A percentile compares a stretch with the other conserved stretches of the same genome.
These are phyloP conservation scores for Mugil cephalus DNA, from an alignment of 2,113 vertebrate species.

Conservation along the genomic window DNA sequence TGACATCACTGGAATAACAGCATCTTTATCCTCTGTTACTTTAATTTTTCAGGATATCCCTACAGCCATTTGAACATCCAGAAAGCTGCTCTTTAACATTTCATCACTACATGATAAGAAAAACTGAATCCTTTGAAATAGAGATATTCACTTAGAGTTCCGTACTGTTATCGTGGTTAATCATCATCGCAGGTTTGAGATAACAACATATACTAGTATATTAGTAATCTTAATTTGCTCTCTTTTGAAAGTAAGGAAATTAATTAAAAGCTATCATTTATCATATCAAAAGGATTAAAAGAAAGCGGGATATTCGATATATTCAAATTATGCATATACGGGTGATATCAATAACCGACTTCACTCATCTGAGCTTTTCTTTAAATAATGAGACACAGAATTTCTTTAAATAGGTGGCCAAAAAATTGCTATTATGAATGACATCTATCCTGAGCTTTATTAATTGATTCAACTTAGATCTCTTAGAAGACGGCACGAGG, in stretches of 20 bases:
- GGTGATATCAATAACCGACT: conserved; percentile 23
- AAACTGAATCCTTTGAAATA: conserved; percentile 4
- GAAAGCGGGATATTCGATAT: not conserved
- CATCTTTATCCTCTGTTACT: conserved; percentile 6
- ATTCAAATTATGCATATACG: conserved; percentile 28
- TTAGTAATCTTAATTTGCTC: conserved; percentile 40
- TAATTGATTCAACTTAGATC: conserved; percentile 66
- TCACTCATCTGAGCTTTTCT: conserved; percentile 32
- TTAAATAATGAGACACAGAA: conserved; percentile 36
- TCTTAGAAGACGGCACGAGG: conserved; percentile 48
- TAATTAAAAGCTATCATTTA: conserved; percentile 14
- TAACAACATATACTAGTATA: conserved; percentile 42
- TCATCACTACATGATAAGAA: conserved; percentile 20
- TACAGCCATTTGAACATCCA: conserved; percentile 28
- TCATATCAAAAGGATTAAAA: conserved; percentile 11
- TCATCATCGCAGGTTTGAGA: conserved; percentile 45
- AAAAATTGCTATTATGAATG: conserved; percentile 56
- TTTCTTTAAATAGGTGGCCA: conserved; percentile 47
- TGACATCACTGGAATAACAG: not conserved
- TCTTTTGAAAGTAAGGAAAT: conserved; percentile 39
- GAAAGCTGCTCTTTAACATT: conserved; percentile 11
- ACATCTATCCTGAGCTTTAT: conserved; percentile 84
- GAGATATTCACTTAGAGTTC: conserved; percentile 15
- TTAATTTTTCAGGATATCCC: conserved; percentile 9
- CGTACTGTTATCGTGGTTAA: conserved; percentile 3